Evolutionary conservation across 1,140 invertebrate genomes (phyloP).

Genomic region (Drosophila tristis): DNA sequence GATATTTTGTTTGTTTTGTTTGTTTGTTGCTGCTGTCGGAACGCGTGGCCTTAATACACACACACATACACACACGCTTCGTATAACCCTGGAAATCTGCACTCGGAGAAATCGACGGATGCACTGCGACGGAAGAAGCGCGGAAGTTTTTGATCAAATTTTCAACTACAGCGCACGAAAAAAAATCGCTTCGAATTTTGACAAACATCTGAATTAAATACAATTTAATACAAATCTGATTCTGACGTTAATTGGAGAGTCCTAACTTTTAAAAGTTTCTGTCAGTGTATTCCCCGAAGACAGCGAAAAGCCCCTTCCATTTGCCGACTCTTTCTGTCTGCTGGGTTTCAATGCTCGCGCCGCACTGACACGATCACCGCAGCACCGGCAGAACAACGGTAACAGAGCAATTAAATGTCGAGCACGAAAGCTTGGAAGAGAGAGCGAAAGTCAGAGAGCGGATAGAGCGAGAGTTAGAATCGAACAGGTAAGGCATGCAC

Average conservation of each 20-base stretch:
- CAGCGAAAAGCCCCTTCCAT: slow-evolving; percentile 6
- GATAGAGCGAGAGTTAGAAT: no score
- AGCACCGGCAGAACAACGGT: no score
- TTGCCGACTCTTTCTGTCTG: slow-evolving; percentile 27
- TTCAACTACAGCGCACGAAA: slow-evolving; percentile 10
- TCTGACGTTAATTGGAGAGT: slow-evolving; percentile 14
- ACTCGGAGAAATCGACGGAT: not conserved
- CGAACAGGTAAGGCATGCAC: no score
- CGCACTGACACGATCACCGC: slow-evolving; percentile 27
- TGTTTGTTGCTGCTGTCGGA: no score
- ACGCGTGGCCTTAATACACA: no score
- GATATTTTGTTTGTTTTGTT: no score
- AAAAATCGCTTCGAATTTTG: slow-evolving; percentile 54
- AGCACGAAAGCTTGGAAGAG: slow-evolving; percentile 10
- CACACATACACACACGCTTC: no score
- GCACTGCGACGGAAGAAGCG: not conserved
- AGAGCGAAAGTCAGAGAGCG: not conserved
- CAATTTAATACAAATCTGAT: slow-evolving; percentile 42
- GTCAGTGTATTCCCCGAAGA: slow-evolving; percentile 11
- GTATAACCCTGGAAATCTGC: no score
- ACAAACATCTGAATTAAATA: slow-evolving; percentile 51
- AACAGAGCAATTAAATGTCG: not conserved
- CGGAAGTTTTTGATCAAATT: slow-evolving; percentile 18
- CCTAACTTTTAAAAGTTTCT: slow-evolving; percentile 9
- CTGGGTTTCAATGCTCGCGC: slow-evolving; percentile 36